Percentiles rank a stretch among this genome's conserved stretches.
phyloP scores from a whole-genome alignment of 2,888 invertebrate species.

The Cremastinae sp. region DNA sequence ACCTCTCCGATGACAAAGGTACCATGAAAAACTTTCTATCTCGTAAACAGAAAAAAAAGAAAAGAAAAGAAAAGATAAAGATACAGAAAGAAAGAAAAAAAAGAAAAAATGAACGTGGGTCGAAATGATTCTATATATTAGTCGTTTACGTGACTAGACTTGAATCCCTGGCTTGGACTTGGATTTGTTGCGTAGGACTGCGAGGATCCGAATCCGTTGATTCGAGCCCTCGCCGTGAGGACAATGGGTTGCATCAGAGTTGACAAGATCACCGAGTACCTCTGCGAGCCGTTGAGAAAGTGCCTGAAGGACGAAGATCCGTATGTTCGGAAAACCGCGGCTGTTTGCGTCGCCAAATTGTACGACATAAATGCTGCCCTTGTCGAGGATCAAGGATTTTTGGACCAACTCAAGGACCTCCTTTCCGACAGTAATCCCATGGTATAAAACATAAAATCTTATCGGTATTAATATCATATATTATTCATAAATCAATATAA shows the following conservation, averaged over 20 bases:
- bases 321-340: conserved; percentile 98
- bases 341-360: conserved; percentile 99
- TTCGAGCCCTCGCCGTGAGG: conserved; percentile 97
- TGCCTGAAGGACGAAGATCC: conserved; percentile 98
- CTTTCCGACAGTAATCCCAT: conserved; percentile 99
- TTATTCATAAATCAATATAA: no score
- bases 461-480: no score
- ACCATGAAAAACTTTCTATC: conserved; percentile 75
- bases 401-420: conserved; percentile 97
- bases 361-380: conserved; percentile 93
- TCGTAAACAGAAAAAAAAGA: conserved; percentile 68
- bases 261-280: conserved; percentile 99
- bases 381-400: conserved; percentile 93
- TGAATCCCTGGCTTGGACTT: conserved; percentile 81
- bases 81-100: conserved; percentile 62
- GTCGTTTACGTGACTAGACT: conserved; percentile 80
- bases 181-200: conserved; percentile 90
- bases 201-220: conserved; percentile 99
- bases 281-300: conserved; percentile 98
- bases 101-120: conserved; percentile 70
- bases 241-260: conserved; percentile 99
- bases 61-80: conserved; percentile 61
- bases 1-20: conserved; percentile 81
- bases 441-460: conserved; percentile 82
- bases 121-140: conserved; percentile 79